phyloP scores from a whole-genome alignment of 2,888 invertebrate species.

The Candidula unifasciata region DNA sequence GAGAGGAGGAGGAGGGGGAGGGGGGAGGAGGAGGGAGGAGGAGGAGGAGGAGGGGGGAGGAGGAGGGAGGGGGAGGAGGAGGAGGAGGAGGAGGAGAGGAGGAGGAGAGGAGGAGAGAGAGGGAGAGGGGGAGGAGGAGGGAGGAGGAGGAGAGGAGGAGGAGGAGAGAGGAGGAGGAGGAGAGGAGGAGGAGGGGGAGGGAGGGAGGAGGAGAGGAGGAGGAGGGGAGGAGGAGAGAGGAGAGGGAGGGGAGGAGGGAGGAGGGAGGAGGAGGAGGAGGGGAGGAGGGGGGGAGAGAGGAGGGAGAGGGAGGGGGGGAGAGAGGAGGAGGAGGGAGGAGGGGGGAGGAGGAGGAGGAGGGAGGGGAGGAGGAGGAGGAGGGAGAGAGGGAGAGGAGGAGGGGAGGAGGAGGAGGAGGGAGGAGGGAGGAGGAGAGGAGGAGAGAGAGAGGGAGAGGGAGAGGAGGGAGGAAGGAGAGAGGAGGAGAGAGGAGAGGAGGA shows the following conservation, averaged over 20 bases:
- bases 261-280: background rate
- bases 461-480: too few species aligned
- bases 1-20: background rate
- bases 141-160: constrained; percentile 3
- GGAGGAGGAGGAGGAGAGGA: background rate
- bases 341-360: background rate
- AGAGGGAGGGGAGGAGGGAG: background rate
- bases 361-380: background rate
- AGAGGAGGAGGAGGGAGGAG: background rate
- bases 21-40: background rate
- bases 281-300: background rate
- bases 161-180: constrained; percentile 3
- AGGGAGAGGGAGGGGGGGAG: background rate
- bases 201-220: background rate
- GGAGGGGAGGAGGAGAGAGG: background rate
- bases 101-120: background rate
- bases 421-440: background rate
- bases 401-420: background rate
- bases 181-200: background rate
- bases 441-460: constrained; percentile 1
- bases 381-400: background rate
- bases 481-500: too few species aligned
- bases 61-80: background rate
- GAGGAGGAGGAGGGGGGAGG: background rate
- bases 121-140: background rate